A percentile compares a stretch with the other conserved stretches of the same genome.
Evolutionary conservation across 1,140 invertebrate species (phyloP).

Genomic region (Drosophila orena): DNA sequence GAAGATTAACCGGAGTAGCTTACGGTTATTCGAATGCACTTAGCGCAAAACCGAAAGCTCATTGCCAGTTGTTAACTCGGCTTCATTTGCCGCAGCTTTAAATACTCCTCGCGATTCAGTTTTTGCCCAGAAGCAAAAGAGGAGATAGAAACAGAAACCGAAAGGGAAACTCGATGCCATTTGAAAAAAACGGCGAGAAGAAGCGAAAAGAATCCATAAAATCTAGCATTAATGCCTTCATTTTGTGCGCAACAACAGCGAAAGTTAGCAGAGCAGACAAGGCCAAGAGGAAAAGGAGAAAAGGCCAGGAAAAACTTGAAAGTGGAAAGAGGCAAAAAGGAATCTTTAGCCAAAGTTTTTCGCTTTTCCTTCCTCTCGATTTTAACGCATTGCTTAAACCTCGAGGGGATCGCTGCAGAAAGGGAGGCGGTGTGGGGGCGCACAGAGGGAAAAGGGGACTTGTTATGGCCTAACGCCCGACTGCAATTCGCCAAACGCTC

Average conservation of each 20-base stretch:
- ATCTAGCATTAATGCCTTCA: conserved; percentile 81
- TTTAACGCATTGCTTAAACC: conserved; percentile 64
- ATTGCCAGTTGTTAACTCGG: conserved; percentile 50
- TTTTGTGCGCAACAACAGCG: conserved; percentile 63
- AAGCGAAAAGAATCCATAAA: conserved; percentile 53
- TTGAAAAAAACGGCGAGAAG: conserved; percentile 2
- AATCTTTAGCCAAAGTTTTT: conserved; percentile 52
- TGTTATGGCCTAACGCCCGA: conserved; percentile 29
- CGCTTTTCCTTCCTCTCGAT: conserved; percentile 53
- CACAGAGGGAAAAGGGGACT: conserved; percentile 1
- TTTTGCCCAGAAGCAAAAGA: conserved; percentile 6
- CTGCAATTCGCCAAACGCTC: conserved; percentile 35
- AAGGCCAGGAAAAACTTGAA: conserved; percentile 15
- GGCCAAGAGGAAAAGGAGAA: conserved; percentile 16
- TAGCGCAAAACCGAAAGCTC: conserved; percentile 20
- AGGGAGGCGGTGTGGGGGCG: not conserved
- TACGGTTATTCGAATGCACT: conserved; percentile 39
- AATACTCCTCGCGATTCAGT: conserved; percentile 45
- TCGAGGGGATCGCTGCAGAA: conserved; percentile 6
- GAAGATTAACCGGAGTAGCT: conserved; percentile 41
- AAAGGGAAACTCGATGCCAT: conserved; percentile 54
- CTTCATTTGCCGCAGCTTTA: conserved; percentile 61
- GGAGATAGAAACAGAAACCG: conserved; percentile 15
- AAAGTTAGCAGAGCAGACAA: conserved; percentile 54
- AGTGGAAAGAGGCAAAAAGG: conserved; percentile 42